These are phyloP conservation scores for Podarcis raffonei DNA, from an alignment of 2,113 vertebrate species.

Conservation along the genomic window DNA sequence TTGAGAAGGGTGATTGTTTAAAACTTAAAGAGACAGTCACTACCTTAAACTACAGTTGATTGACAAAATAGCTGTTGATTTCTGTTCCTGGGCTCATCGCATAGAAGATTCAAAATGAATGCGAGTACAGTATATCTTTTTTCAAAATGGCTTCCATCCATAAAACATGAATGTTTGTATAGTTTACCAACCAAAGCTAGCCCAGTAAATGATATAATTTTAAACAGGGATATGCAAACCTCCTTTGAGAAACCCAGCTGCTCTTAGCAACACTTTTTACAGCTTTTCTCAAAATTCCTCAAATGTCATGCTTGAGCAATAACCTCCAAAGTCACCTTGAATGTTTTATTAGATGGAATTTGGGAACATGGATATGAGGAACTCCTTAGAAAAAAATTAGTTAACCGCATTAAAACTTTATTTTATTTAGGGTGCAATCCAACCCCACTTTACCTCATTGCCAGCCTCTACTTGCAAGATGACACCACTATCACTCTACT, in stretches of 20 bases:
- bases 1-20: conserved; percentile 23
- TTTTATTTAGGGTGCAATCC: too few species aligned
- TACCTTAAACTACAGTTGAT: background rate
- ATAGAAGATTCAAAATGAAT: background rate
- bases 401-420: background rate
- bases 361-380: background rate
- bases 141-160: background rate
- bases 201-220: background rate
- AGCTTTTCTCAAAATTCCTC: background rate
- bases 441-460: too few species aligned
- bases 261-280: background rate
- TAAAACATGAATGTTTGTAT: background rate
- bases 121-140: background rate
- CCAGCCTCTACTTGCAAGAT: too few species aligned
- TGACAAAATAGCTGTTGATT: background rate
- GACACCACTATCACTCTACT: too few species aligned
- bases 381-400: background rate
- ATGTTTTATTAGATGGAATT: background rate
- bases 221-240: background rate
- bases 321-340: background rate
- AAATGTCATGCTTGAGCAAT: background rate
- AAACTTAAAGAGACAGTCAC: conserved; percentile 21
- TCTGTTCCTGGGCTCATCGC: background rate
- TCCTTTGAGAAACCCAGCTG: background rate
- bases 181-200: background rate